Percentiles rank a stretch among this genome's conserved stretches.
Conservation (phyloP, 2,113 vertebrate species). For the Nansenia antarctica region DNA sequence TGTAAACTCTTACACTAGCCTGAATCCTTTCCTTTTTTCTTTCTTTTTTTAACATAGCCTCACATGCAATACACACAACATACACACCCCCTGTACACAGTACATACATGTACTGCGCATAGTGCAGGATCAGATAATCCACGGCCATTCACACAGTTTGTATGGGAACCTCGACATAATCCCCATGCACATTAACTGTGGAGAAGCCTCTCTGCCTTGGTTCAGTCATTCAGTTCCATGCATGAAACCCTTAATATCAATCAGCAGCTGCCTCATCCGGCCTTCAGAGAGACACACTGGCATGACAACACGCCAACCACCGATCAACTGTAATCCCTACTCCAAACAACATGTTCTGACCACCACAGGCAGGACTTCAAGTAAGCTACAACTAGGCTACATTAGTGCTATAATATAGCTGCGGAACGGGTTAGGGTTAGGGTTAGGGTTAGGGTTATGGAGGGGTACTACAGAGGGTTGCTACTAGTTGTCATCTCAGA, state of each 20-base stretch:
- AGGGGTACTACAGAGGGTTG: too few relatives aligned
- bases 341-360: background rate
- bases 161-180: constrained; percentile 49
- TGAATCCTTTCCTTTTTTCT: too few relatives aligned
- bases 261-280: constrained; percentile 41
- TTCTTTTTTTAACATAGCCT: too few relatives aligned
- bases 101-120: constrained; percentile 15
- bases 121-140: constrained; percentile 66
- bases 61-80: too few relatives aligned
- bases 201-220: constrained; percentile 36
- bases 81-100: too few relatives aligned
- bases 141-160: constrained; percentile 58
- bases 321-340: constrained; percentile 41
- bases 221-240: constrained; percentile 54
- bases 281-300: constrained; percentile 8
- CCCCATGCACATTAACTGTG: constrained; percentile 62
- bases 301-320: constrained; percentile 27
- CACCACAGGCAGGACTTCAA: background rate
- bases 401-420: too few relatives aligned
- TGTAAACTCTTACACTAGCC: too few relatives aligned
- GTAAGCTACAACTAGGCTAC: background rate
- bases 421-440: too few relatives aligned
- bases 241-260: constrained; percentile 54
- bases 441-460: too few relatives aligned
- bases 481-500: too few relatives aligned